Percentiles rank a stretch among this genome's conserved stretches.
These are phyloP conservation scores for Drosophila simulans DNA, from an alignment of 1,140 invertebrate species.

Conservation along the genomic window DNA sequence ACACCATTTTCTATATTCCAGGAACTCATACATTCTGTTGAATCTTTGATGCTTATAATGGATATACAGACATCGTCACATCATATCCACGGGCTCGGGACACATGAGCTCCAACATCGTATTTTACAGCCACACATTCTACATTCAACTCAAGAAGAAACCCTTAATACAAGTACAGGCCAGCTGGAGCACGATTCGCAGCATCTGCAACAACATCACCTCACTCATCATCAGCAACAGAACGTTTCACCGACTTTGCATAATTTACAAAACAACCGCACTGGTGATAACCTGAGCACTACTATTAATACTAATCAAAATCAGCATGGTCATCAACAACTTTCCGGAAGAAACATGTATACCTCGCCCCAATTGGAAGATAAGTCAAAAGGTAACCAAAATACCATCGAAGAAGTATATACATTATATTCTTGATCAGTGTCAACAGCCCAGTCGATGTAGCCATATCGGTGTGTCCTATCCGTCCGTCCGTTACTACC, in stretches of 20 bases:
- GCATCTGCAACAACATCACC: slow-evolving; percentile 45
- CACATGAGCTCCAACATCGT: slow-evolving; percentile 63
- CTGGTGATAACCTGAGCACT: slow-evolving; percentile 37
- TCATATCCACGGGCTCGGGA: slow-evolving; percentile 67
- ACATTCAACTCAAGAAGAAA: slow-evolving; percentile 29
- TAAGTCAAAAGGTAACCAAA: slow-evolving; percentile 64
- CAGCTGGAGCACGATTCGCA: slow-evolving; percentile 42
- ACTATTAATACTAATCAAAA: slow-evolving; percentile 43
- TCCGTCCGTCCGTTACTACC: too few species aligned
- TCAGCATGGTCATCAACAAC: slow-evolving; percentile 49
- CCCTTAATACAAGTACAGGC: slow-evolving; percentile 20
- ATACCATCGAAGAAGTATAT: neutral
- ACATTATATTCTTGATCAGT: too few species aligned
- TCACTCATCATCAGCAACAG: slow-evolving; percentile 47
- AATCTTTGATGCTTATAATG: slow-evolving; percentile 64
- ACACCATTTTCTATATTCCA: neutral
- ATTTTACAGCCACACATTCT: slow-evolving; percentile 40
- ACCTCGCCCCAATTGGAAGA: slow-evolving; percentile 55
- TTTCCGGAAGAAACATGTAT: slow-evolving; percentile 46
- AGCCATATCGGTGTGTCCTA: too few species aligned
- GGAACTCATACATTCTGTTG: neutral
- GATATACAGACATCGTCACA: slow-evolving; percentile 76
- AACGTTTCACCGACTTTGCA: slow-evolving; percentile 51
- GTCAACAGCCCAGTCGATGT: too few species aligned
- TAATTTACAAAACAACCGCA: slow-evolving; percentile 34